Evolutionary conservation across 2,888 invertebrate genomes (phyloP).

Genomic region (Agriopis aurantiaria): DNA sequence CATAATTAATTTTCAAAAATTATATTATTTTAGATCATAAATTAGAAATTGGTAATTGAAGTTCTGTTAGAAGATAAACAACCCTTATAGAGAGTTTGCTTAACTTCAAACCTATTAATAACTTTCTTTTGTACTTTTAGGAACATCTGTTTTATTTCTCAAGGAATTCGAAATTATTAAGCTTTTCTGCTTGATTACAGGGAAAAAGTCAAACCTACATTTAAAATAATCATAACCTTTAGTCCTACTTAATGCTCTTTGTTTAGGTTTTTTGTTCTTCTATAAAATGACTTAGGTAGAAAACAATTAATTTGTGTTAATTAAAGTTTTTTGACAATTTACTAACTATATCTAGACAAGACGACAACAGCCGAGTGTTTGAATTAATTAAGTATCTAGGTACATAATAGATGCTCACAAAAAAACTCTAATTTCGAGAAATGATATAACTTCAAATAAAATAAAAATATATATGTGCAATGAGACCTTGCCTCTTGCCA

Average conservation of each 20-base stretch:
- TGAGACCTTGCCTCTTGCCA: too few species aligned
- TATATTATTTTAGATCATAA: constrained; percentile 10
- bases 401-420: too few species aligned
- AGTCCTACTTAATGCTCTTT: neutral
- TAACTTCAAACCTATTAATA: constrained; percentile 16
- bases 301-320: neutral
- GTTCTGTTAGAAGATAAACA: constrained; percentile 17
- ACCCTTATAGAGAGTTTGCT: constrained; percentile 14
- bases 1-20: neutral
- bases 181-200: constrained; percentile 4
- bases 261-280: constrained; percentile 35
- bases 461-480: too few species aligned
- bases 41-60: constrained; percentile 13
- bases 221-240: constrained; percentile 12
- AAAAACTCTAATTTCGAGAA: too few species aligned
- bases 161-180: constrained; percentile 5
- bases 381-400: too few species aligned
- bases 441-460: too few species aligned
- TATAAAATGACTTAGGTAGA: neutral
- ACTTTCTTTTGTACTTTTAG: constrained; percentile 25
- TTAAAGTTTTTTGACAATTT: neutral
- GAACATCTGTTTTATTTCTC: constrained; percentile 19
- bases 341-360: neutral
- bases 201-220: constrained; percentile 12
- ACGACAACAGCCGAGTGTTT: neutral